phyloP scores from a whole-genome alignment of 2,797 vertebrate species.

The Corythornis leucogaster region DNA sequence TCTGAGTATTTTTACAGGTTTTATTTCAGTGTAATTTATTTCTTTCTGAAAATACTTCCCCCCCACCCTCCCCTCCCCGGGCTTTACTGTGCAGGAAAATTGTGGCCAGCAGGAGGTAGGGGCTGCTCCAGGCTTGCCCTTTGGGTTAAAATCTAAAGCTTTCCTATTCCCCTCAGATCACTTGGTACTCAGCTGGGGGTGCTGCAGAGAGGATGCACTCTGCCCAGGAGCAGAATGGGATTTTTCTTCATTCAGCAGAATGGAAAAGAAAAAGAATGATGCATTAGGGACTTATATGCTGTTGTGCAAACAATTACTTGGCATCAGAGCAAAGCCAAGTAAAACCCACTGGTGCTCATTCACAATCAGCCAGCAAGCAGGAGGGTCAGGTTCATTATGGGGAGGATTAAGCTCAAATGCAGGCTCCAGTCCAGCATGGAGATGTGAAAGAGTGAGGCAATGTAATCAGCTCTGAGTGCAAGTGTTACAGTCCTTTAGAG shows the following conservation, averaged over 20 bases:
- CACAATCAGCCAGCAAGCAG: neutral
- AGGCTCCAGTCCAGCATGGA: neutral
- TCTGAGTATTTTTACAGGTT: neutral
- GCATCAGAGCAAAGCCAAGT: neutral
- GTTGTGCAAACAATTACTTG: constrained; percentile 9
- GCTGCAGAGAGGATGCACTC: neutral
- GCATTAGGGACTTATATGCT: neutral
- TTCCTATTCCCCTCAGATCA: neutral
- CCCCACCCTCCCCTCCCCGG: too few relatives aligned
- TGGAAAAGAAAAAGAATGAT: neutral
- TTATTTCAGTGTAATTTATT: neutral
- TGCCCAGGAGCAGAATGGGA: neutral
- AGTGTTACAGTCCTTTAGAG: neutral
- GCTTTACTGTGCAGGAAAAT: neutral
- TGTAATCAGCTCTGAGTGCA: neutral
- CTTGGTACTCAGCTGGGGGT: neutral
- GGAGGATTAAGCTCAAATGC: neutral
- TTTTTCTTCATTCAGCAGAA: neutral
- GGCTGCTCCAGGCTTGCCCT: neutral
- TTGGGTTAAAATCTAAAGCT: neutral
- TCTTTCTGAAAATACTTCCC: neutral
- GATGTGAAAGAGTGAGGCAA: neutral
- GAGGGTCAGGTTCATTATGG: neutral
- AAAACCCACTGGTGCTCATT: neutral
- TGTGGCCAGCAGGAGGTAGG: neutral